These are phyloP conservation scores for Cynopterus brachyotis DNA, from an alignment of 2,113 vertebrate genomes.

Conservation along the genomic window DNA sequence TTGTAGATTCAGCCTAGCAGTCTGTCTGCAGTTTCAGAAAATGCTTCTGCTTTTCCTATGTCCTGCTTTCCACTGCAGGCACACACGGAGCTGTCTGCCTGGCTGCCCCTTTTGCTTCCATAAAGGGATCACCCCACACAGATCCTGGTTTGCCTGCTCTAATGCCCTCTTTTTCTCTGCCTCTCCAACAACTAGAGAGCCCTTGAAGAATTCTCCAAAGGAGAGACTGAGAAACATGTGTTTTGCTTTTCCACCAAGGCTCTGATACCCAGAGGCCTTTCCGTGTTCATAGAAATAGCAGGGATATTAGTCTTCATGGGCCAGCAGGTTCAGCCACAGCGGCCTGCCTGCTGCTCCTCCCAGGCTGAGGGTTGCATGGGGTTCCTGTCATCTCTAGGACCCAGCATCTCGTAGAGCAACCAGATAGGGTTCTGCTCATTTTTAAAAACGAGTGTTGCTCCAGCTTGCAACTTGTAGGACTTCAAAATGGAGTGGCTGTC, in stretches of 20 bases:
- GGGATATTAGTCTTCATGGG: not conserved
- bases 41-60: not conserved
- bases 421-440: not conserved
- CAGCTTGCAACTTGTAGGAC: not conserved
- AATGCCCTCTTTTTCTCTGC: not conserved
- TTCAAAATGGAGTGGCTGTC: not conserved
- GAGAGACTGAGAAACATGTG: fast-evolving
- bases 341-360: not conserved
- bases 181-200: not conserved
- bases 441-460: not conserved
- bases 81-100: not conserved
- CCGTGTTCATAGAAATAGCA: not conserved
- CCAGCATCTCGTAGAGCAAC: not conserved
- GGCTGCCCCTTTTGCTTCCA: not conserved
- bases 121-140: not conserved
- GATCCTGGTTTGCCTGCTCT: not conserved
- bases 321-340: fast-evolving
- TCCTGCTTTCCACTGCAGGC: not conserved
- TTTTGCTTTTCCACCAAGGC: not conserved
- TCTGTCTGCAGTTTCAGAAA: not conserved
- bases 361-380: not conserved
- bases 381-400: not conserved
- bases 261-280: not conserved
- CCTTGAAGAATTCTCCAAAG: not conserved
- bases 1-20: not conserved